phyloP scores from a whole-genome alignment of 2,797 vertebrate genomes.

The Sebastiscus tertius region DNA sequence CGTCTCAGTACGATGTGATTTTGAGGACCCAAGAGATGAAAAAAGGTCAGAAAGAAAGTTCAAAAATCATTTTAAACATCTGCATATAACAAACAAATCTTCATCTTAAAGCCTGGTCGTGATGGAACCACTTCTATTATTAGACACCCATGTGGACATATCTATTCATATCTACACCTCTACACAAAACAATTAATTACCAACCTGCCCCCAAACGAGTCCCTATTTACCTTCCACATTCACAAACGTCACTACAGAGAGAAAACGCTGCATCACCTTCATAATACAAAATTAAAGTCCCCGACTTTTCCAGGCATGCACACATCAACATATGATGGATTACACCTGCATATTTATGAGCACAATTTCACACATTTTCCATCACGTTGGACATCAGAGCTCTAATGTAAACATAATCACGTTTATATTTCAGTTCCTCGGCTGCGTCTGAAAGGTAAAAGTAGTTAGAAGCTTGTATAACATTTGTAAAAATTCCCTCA shows the following conservation, averaged over 20 bases:
- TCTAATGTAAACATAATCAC: neutral
- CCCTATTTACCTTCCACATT: neutral
- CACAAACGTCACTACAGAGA: neutral
- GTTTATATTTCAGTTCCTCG: neutral
- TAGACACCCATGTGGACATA: neutral
- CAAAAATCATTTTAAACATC: neutral
- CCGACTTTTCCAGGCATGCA: neutral
- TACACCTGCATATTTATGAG: neutral
- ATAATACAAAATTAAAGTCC: neutral
- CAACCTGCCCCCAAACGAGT: neutral
- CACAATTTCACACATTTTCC: neutral
- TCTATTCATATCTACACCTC: neutral
- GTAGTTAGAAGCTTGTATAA: neutral
- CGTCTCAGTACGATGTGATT: neutral
- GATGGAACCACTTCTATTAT: neutral
- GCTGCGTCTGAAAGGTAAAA: neutral
- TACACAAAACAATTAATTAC: neutral
- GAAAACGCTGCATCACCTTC: neutral
- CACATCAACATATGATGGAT: neutral
- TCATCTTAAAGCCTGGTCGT: neutral
- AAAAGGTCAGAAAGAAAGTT: no score
- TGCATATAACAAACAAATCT: neutral
- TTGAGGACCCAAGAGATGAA: neutral
- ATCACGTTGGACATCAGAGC: neutral
- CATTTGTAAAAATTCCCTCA: neutral